Conservation (phyloP, 2,888 invertebrate species). For the Microplitis manilae region DNA sequence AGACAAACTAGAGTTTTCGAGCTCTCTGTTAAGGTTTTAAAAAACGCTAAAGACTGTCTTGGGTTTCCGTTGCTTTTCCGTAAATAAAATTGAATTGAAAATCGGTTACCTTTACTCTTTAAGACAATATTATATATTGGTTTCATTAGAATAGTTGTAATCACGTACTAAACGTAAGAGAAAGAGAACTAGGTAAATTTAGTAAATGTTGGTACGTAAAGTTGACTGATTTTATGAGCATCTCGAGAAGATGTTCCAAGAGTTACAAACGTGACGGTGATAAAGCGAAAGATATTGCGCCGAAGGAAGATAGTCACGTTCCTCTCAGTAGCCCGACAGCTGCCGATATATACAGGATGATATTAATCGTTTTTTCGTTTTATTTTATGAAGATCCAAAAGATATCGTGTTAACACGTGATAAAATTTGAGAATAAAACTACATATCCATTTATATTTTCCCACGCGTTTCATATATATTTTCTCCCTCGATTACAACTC, state of each 20-base stretch:
- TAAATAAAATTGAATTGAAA: too few relatives aligned
- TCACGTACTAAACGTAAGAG: not conserved
- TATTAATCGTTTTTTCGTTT: not conserved
- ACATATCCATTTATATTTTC: too few relatives aligned
- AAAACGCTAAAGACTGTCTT: too few relatives aligned
- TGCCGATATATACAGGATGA: slow-evolving; percentile 11
- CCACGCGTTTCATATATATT: not conserved
- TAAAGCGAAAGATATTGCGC: not conserved
- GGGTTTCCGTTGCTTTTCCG: too few relatives aligned
- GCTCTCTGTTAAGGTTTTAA: too few relatives aligned
- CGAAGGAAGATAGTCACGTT: slow-evolving; percentile 24
- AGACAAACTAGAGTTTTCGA: too few relatives aligned
- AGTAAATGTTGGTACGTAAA: not conserved
- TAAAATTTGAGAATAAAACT: slow-evolving; percentile 8
- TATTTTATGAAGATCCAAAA: slow-evolving; percentile 6
- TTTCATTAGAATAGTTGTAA: not conserved
- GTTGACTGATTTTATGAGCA: slow-evolving; percentile 9
- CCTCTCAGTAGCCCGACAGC: not conserved
- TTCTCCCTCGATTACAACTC: not conserved
- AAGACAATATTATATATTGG: too few relatives aligned
- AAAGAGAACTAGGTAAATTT: not conserved
- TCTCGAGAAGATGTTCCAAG: slow-evolving; percentile 16
- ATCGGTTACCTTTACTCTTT: too few relatives aligned
- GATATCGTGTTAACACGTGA: slow-evolving; percentile 5
- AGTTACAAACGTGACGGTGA: slow-evolving; percentile 20